phyloP scores from a whole-genome alignment of 1,140 invertebrate genomes.

The Tetranychus urticae region DNA sequence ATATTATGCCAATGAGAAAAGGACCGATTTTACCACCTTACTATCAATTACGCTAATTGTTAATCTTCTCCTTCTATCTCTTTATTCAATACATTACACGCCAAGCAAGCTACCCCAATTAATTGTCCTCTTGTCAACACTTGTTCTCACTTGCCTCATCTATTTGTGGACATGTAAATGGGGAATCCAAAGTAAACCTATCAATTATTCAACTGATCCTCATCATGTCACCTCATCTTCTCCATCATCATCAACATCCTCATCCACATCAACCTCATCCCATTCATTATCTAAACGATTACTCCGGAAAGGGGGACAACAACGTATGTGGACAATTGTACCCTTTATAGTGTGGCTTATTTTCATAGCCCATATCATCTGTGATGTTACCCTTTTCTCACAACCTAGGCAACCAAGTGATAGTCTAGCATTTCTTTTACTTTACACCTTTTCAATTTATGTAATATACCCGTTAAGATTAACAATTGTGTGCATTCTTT shows the following conservation, averaged over 20 bases:
- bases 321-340: conserved; percentile 8
- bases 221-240: neutral
- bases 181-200: neutral
- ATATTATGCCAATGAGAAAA: conserved; percentile 17
- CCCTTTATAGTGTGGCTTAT: conserved; percentile 13
- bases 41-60: conserved; percentile 12
- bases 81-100: neutral
- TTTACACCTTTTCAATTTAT: conserved; percentile 61
- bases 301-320: neutral
- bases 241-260: neutral
- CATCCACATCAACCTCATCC: conserved; percentile 1
- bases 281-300: neutral
- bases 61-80: conserved; percentile 8
- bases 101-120: neutral
- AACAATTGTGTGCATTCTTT: conserved; percentile 29
- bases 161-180: neutral
- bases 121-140: neutral
- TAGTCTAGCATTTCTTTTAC: conserved; percentile 44
- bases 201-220: neutral
- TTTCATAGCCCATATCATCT: conserved; percentile 12
- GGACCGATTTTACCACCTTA: conserved; percentile 12
- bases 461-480: conserved; percentile 49
- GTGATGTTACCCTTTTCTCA: conserved; percentile 12
- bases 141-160: neutral
- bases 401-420: conserved; percentile 21